Evolutionary conservation across 2,797 vertebrate species (phyloP), one percentile per base, ranked within the genome.

Genomic region (Botia kubotai): DNA sequence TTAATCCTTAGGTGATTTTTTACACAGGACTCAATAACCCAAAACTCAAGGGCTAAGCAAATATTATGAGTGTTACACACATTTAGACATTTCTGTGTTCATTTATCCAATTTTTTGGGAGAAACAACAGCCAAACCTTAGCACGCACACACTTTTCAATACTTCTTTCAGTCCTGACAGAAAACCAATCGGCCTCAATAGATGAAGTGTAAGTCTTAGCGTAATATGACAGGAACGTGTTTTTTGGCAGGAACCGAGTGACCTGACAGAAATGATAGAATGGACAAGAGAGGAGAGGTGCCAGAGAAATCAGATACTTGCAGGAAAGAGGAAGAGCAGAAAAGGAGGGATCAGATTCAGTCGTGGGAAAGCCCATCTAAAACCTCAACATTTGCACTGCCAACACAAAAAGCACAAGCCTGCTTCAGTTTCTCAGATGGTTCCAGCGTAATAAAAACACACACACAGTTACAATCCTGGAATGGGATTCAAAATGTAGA

Each of bases 351-450:
- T 84, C 67, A 62, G 84, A 80, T 82, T 80, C 43, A 70, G 83
- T 75, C 83, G 80, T 87, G 88, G 84, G 87, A 89, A 89, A 87
- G 82, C 78, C 79, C 65, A 79, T 62, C 63, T 14, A 80, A 75
- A 79, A 75, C 75, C 71, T 80, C 8, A 82, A 70, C 48, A 72
- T 36, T 67, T 39, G 48, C 65, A 39, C 62, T 3, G 3, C 57
- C 52, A 70, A 76, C 29, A 43, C 6, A 1, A 80, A 73, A 72
- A 67, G 23, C 16, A 3, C 74, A 80, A 74, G 63, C 55, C 8
- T 46, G 16, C 46, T 74, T 67, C 39, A 11, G 63, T 58, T 58
- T 65, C 69, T 79, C 62, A 16, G 21, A 60, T 21, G 21, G 69
- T 66, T 72, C 21, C 60, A 53, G 26, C 46, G 2, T 39, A 39